These are phyloP conservation scores for Dasyprocta punctata DNA, from an alignment of 2,113 vertebrate species.

Conservation along the genomic window DNA sequence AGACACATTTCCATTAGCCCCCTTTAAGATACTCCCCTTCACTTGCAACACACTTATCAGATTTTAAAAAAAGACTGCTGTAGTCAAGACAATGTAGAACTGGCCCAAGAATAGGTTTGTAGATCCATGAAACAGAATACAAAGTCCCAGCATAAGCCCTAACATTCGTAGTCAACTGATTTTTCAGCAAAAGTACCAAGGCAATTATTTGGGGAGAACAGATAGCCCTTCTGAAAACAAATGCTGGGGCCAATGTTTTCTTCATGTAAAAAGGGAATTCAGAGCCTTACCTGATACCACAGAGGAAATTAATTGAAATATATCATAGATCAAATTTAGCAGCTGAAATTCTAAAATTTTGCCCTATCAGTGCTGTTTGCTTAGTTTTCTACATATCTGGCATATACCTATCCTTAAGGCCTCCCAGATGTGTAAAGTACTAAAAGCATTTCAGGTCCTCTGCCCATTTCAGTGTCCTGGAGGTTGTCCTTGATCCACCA, in stretches of 20 bases:
- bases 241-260: not conserved
- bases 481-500: not conserved
- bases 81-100: not conserved
- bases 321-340: not conserved
- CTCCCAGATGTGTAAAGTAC: not conserved
- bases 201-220: not conserved
- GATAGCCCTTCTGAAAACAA: not conserved
- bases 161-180: not conserved
- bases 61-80: not conserved
- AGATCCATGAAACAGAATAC: not conserved
- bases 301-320: conserved; percentile 9
- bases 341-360: conserved; percentile 9
- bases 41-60: not conserved
- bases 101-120: not conserved
- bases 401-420: not conserved
- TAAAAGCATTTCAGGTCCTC: not conserved
- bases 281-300: not conserved
- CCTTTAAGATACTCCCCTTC: not conserved
- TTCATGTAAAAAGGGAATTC: not conserved
- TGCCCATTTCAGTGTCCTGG: not conserved
- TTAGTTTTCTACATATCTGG: not conserved
- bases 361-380: not conserved
- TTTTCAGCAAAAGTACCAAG: not conserved
- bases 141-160: not conserved
- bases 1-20: not conserved